Percentiles rank a stretch among this genome's conserved stretches.
phyloP scores from a whole-genome alignment of 2,888 invertebrate species.

The Athripsodes cinereus region DNA sequence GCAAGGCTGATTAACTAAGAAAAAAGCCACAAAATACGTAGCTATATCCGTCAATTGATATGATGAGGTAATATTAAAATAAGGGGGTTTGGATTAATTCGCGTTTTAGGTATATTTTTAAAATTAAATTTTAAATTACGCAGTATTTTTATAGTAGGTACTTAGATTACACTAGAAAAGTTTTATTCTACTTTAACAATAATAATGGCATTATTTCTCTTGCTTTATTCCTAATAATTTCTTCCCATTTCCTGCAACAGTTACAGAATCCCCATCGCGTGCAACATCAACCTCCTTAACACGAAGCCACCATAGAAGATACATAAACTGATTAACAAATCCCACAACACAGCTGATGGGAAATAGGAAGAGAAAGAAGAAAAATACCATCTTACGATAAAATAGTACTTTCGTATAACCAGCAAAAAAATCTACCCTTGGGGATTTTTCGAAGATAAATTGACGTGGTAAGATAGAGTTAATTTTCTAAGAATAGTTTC shows the following conservation, averaged over 20 bases:
- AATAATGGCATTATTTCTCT: neutral
- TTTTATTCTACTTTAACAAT: too few species aligned
- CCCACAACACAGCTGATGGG: slow-evolving; percentile 10
- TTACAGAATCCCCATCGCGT: slow-evolving; percentile 1
- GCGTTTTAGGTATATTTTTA: too few species aligned
- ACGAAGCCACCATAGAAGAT: slow-evolving; percentile 21
- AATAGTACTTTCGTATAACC: neutral
- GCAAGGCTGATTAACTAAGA: too few species aligned
- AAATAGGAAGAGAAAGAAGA: slow-evolving; percentile 7
- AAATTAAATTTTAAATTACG: too few species aligned
- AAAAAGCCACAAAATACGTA: too few species aligned
- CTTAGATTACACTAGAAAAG: too few species aligned
- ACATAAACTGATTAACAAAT: slow-evolving; percentile 27
- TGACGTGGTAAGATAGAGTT: neutral
- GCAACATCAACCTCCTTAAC: slow-evolving; percentile 7
- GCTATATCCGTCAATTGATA: too few species aligned
- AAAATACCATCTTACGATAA: neutral
- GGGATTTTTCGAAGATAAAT: slow-evolving; percentile 1
- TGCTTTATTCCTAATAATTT: neutral
- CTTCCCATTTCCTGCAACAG: neutral
- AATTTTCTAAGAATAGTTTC: too few species aligned
- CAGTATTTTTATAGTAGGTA: too few species aligned
- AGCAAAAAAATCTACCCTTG: neutral
- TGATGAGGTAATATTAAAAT: too few species aligned
- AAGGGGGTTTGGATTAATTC: too few species aligned